A percentile compares a stretch with the other conserved stretches of the same genome.
Evolutionary conservation across 37 sponge, comb jelly and placozoan species (phyloP).

Genomic region (Cliona cf. orientalis): DNA sequence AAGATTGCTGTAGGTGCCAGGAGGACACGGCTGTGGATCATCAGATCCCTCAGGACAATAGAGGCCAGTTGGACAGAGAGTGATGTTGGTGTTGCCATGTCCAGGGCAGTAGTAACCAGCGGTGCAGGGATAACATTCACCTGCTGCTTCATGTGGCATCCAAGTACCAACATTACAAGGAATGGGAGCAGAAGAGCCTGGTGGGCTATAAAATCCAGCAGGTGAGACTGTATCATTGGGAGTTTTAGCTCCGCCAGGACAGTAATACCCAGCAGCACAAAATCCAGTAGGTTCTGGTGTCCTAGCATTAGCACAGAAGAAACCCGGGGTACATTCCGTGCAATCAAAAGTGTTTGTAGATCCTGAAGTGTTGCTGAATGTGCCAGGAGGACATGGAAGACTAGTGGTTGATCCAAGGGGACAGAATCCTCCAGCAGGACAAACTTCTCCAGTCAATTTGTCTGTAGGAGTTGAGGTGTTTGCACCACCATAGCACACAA

Average conservation of each 20-base stretch:
- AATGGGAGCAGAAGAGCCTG: not conserved
- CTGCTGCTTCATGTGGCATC: slow-evolving; percentile 1
- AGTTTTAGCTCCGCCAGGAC: not conserved
- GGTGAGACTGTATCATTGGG: not conserved
- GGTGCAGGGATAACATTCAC: slow-evolving; percentile 1
- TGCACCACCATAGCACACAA: slow-evolving; percentile 10
- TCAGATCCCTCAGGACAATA: not conserved
- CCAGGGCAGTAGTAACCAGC: slow-evolving; percentile 1
- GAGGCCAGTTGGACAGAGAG: not conserved
- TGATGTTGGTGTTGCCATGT: not conserved
- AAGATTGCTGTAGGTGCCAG: not conserved
- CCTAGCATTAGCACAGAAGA: not conserved
- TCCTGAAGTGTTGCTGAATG: slow-evolving; percentile 6
- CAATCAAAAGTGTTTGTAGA: slow-evolving; percentile 11
- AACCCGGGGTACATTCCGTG: slow-evolving; percentile 1
- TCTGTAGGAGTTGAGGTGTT: slow-evolving; percentile 19
- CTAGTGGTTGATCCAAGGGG: not conserved
- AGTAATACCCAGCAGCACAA: not conserved
- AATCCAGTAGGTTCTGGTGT: not conserved
- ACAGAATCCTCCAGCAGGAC: slow-evolving; percentile 11
- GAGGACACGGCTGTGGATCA: not conserved
- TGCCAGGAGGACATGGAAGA: slow-evolving; percentile 13
- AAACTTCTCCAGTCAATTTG: slow-evolving; percentile 7
- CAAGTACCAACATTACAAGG: not conserved
- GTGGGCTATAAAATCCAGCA: not conserved